Conservation (phyloP, 2,888 invertebrate genomes). For the Psylliodes chrysocephalus region DNA sequence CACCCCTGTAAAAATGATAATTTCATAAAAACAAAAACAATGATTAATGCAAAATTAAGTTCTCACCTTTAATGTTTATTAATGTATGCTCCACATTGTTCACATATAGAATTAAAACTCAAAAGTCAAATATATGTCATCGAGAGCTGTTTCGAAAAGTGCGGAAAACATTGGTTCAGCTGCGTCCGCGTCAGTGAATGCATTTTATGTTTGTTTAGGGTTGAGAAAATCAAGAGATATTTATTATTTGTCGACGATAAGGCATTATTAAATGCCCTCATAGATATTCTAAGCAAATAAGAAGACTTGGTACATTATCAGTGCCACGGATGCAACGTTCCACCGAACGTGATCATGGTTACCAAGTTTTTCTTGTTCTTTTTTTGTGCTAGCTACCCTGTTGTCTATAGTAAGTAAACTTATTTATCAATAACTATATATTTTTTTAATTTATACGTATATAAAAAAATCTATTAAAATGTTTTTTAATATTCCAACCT, state of each 20-base stretch:
- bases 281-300: conserved; percentile 49
- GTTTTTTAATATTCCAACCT: too few species aligned
- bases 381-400: conserved; percentile 20
- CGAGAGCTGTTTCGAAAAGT: conserved; percentile 12
- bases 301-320: conserved; percentile 52
- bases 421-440: too few species aligned
- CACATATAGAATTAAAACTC: conserved; percentile 31
- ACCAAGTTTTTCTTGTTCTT: conserved; percentile 24
- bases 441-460: too few species aligned
- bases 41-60: conserved; percentile 42
- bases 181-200: conserved; percentile 24
- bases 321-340: conserved; percentile 44
- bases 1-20: conserved; percentile 25
- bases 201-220: conserved; percentile 34
- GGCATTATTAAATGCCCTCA: conserved; percentile 47
- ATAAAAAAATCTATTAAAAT: too few species aligned
- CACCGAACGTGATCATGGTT: conserved; percentile 29
- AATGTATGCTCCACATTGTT: conserved; percentile 42
- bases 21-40: conserved; percentile 28
- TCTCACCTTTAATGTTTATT: conserved; percentile 36
- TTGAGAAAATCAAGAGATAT: conserved; percentile 39
- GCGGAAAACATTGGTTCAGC: conserved; percentile 30
- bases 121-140: conserved; percentile 36
- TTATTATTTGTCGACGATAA: conserved; percentile 51
- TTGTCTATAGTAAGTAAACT: conserved; percentile 34